phyloP scores from a whole-genome alignment of 2,888 invertebrate genomes.

The Macrophya alboannulata region DNA sequence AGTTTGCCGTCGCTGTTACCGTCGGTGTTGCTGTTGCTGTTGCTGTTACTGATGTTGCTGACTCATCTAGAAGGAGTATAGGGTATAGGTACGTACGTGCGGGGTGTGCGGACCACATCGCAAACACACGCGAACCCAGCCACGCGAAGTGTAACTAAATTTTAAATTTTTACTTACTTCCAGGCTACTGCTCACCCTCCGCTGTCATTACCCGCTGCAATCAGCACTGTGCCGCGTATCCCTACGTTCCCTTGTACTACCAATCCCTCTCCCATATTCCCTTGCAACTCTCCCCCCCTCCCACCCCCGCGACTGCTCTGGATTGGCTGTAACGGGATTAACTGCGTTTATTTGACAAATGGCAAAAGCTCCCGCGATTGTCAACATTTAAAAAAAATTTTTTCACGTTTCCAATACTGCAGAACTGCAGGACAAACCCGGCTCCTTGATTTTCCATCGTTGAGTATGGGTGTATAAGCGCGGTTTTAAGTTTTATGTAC shows the following conservation, averaged over 20 bases:
- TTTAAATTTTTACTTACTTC: slow-evolving; percentile 81
- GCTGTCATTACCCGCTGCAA: slow-evolving; percentile 79
- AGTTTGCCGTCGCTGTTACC: slow-evolving; percentile 45
- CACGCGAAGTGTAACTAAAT: slow-evolving; percentile 78
- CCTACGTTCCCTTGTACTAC: slow-evolving; percentile 62
- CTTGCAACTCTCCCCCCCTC: slow-evolving; percentile 26
- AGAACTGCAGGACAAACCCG: neutral
- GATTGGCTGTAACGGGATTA: slow-evolving; percentile 76
- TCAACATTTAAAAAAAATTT: slow-evolving; percentile 37
- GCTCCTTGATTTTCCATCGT: neutral
- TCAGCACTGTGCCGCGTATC: slow-evolving; percentile 73
- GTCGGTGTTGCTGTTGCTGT: slow-evolving; percentile 59
- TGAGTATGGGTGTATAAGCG: neutral
- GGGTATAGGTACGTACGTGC: neutral
- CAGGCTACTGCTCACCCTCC: slow-evolving; percentile 79
- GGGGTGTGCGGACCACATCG: slow-evolving; percentile 71
- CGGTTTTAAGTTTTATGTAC: neutral
- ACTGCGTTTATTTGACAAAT: slow-evolving; percentile 77
- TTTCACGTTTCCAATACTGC: neutral
- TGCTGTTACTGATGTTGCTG: slow-evolving; percentile 65
- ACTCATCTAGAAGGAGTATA: slow-evolving; percentile 69
- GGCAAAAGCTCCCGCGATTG: slow-evolving; percentile 59
- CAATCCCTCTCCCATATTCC: slow-evolving; percentile 54
- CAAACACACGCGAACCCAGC: slow-evolving; percentile 69
- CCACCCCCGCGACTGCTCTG: slow-evolving; percentile 57